Base-by-base conservation (phyloP, 92 coral and sea anemone species). In the Bergia puertoricense region DNA sequence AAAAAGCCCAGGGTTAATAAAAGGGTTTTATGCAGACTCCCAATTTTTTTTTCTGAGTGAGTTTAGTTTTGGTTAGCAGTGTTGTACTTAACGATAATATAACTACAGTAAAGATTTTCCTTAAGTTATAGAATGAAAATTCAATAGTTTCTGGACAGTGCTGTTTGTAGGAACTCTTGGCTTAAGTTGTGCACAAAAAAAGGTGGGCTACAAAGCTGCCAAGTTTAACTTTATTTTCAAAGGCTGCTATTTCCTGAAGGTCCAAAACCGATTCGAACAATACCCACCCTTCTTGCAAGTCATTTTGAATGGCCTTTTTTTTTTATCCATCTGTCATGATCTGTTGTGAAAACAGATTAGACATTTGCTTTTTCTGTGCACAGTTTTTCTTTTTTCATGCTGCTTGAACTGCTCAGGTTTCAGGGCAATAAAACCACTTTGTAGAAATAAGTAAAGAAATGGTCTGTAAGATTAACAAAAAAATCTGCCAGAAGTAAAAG, bases 151-250 rank as follows among this genome's bases (percentile, higher is more conserved):
- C 11, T 1, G 20, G 10, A 13, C 74, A 68, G 74, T 72, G 16
- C 20, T 72, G 76, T 42, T 45, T 15, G 46, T 8, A 76, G 51
- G n/a, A 42, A 76, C 22, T 7, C 10, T 76, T 42, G 22, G 80
- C 46, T 76, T 76, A 43, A 13, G 80, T 76, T 76, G 50, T 76
- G 80, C 80, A 76, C 80, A 76, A 15, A 76, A 30, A 18, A 16
- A n/a, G 54, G 80, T 42, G 7, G 2, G 2, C 30, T 43, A 3
- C 0, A 40, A 40, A 6, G 16, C 79, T 8, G 39, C 40, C 39
- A 20, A 3, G 13, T 11, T 4, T 75, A 6, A 39, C 9, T 75
- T 16, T 16, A n/a, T 42, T 41, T 76, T 7, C 7, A 6, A 76
- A 76, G 23, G 14, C 46, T 16, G 9, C 36, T 15, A 1, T 76